These are phyloP conservation scores for Hydrochoerus hydrochaeris DNA, from an alignment of 2,113 vertebrate species.

Conservation along the genomic window DNA sequence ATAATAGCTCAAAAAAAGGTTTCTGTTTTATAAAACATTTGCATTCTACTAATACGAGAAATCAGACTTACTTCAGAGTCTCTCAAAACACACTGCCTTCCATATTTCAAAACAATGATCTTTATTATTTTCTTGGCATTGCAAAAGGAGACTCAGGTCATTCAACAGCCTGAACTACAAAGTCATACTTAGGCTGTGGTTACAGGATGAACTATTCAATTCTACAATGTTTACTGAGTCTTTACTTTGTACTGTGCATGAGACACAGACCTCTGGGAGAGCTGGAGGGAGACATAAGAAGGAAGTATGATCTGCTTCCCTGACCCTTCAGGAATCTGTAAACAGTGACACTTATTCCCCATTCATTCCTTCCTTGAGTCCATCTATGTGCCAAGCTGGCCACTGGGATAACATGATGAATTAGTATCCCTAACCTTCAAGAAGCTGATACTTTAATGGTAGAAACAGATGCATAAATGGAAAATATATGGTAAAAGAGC, in stretches of 20 bases:
- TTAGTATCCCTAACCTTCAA: not conserved
- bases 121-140: not conserved
- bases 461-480: not conserved
- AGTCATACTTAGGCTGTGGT: not conserved
- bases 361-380: not conserved
- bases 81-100: not conserved
- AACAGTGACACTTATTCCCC: not conserved
- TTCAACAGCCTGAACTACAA: not conserved
- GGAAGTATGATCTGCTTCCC: not conserved
- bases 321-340: not conserved
- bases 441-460: not conserved
- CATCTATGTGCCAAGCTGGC: not conserved
- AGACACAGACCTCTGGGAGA: not conserved
- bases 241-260: not conserved
- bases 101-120: not conserved
- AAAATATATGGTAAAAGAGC: not conserved
- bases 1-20: not conserved
- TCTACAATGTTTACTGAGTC: not conserved
- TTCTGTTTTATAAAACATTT: conserved; percentile 1
- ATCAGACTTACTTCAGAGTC: not conserved
- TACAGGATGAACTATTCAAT: not conserved
- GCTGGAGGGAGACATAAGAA: not conserved
- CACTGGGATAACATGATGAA: not conserved
- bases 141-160: not conserved
- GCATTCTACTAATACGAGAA: not conserved